These are phyloP conservation scores for Megalurothrips usitatus DNA, from an alignment of 2,888 invertebrate species.

Conservation along the genomic window DNA sequence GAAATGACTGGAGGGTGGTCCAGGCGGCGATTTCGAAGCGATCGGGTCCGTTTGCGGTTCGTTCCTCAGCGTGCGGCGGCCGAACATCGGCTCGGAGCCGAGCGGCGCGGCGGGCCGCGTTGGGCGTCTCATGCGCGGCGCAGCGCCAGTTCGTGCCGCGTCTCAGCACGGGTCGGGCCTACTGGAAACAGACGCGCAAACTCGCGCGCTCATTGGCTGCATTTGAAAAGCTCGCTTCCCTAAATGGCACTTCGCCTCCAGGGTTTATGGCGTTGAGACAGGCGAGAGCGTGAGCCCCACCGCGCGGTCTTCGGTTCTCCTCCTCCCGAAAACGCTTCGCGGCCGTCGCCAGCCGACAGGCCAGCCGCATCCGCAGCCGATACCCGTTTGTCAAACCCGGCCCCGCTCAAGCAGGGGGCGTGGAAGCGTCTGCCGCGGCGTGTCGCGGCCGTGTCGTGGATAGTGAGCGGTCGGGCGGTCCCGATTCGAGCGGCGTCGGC, in stretches of 20 bases:
- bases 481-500: background rate
- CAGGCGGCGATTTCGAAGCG: background rate
- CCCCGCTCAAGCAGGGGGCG: slow-evolving; percentile 31
- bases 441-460: slow-evolving; percentile 35
- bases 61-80: background rate
- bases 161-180: slow-evolving; percentile 8
- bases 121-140: slow-evolving; percentile 38
- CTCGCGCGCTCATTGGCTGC: slow-evolving; percentile 40
- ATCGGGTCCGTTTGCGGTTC: background rate
- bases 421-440: slow-evolving; percentile 25
- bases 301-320: background rate
- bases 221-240: slow-evolving; percentile 40
- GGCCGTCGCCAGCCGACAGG: slow-evolving; percentile 37
- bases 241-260: slow-evolving; percentile 41
- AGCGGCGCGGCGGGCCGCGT: background rate
- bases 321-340: slow-evolving; percentile 37
- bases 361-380: slow-evolving; percentile 36
- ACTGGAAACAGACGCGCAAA: slow-evolving; percentile 40
- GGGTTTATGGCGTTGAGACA: slow-evolving; percentile 41
- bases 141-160: slow-evolving; percentile 34
- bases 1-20: background rate
- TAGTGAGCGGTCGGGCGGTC: slow-evolving; percentile 31
- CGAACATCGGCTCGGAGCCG: background rate
- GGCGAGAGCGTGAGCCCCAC: background rate
- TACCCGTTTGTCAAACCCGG: slow-evolving; percentile 37